A percentile compares a stretch with the other conserved stretches of the same genome.
Evolutionary conservation across 2,797 vertebrate genomes (phyloP).

Genomic region (Sparus aurata): DNA sequence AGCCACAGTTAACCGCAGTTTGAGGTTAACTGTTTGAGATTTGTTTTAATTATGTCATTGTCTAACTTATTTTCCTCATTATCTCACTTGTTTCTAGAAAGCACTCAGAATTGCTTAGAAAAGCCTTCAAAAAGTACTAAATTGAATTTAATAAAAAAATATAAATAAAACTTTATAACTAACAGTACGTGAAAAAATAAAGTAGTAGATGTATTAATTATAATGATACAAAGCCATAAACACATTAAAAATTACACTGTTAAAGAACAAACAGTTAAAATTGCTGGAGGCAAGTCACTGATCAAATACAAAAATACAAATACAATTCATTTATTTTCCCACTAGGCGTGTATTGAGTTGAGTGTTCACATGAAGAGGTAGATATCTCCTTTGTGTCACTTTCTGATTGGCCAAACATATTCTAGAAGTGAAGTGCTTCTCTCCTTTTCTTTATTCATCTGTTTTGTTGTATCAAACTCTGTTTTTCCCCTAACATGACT

Average conservation of each 20-base stretch:
- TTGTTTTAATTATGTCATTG: no score
- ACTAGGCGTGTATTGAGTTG: not conserved
- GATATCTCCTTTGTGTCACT: not conserved
- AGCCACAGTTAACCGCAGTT: no score
- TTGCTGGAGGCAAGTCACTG: not conserved
- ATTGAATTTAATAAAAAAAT: not conserved
- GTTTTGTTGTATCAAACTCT: not conserved
- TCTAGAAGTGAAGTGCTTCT: not conserved
- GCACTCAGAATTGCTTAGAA: not conserved
- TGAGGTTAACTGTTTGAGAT: no score
- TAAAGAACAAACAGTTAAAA: not conserved
- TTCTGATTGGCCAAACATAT: not conserved
- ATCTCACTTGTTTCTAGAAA: not conserved
- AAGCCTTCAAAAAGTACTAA: not conserved
- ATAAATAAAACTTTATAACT: not conserved
- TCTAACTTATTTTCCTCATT: no score
- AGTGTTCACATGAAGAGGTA: not conserved
- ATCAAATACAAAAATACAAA: slow-evolving; percentile 3
- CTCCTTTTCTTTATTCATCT: slow-evolving; percentile 9
- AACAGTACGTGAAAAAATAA: not conserved
- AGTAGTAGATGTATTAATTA: not conserved
- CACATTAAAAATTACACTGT: not conserved
- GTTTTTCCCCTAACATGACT: not conserved
- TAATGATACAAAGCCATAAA: not conserved
- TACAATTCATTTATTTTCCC: no score